A percentile compares a stretch with the other conserved stretches of the same genome.
Evolutionary conservation across 2,113 vertebrate genomes (phyloP).

Genomic region (Neodontobutis hainanensis): DNA sequence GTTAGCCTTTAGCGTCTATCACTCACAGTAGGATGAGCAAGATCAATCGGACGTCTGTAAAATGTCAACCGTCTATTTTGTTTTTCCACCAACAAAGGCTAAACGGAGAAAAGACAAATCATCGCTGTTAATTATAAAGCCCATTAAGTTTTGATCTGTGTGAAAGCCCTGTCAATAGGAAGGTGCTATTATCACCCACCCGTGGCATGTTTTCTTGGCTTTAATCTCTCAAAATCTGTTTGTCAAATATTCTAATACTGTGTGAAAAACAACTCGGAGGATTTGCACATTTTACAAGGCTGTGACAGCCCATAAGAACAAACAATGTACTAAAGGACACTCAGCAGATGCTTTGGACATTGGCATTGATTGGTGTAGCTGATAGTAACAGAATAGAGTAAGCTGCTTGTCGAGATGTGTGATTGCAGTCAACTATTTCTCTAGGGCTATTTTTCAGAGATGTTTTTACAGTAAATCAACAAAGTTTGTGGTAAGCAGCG

Average conservation of each 20-base stretch:
- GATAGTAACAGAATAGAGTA: constrained; percentile 58
- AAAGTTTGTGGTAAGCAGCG: constrained; percentile 43
- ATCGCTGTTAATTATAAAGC: constrained; percentile 73
- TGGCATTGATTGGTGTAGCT: constrained; percentile 50
- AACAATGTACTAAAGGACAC: constrained; percentile 53
- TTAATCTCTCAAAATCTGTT: constrained; percentile 55
- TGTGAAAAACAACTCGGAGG: constrained; percentile 47
- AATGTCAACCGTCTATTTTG: constrained; percentile 71
- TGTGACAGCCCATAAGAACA: constrained; percentile 53
- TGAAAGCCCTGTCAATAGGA: constrained; percentile 59
- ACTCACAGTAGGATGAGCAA: constrained; percentile 56
- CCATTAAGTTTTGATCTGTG: constrained; percentile 68
- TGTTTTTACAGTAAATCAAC: constrained; percentile 58
- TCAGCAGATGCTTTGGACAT: constrained; percentile 41
- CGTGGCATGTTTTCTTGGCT: constrained; percentile 51
- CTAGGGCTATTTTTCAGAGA: constrained; percentile 43
- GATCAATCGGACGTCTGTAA: constrained; percentile 74
- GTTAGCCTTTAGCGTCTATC: constrained; percentile 56
- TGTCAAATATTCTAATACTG: constrained; percentile 39
- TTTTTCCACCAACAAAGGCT: constrained; percentile 58
- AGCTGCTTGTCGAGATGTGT: constrained; percentile 48
- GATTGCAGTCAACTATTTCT: constrained; percentile 45
- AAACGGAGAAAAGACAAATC: constrained; percentile 58
- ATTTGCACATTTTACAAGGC: constrained; percentile 44
- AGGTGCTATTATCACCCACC: constrained; percentile 54